phyloP scores from a whole-genome alignment of 1,140 invertebrate genomes.

The Sminthurides bifidus region DNA sequence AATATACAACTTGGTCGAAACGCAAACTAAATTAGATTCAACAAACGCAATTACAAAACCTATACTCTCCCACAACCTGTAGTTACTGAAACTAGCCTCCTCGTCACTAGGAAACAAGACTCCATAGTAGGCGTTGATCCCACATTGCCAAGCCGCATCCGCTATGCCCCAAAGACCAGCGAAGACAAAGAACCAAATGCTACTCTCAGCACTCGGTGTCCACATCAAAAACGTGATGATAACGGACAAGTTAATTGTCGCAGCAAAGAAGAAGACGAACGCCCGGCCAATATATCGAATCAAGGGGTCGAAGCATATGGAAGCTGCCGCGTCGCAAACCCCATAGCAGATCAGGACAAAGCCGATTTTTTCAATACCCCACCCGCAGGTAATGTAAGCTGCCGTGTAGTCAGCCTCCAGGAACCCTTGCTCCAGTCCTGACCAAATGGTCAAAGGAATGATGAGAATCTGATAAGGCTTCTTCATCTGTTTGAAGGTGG shows the following conservation, averaged over 20 bases:
- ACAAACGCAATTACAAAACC: constrained; percentile 62
- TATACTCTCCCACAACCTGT: constrained; percentile 82
- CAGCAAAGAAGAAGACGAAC: constrained; percentile 67
- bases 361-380: constrained; percentile 80
- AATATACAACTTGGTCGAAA: background rate
- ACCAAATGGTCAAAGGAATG: constrained; percentile 90
- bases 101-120: constrained; percentile 81
- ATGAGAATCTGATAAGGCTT: constrained; percentile 69
- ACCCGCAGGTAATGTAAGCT: constrained; percentile 59
- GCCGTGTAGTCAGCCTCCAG: constrained; percentile 1
- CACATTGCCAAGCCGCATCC: constrained; percentile 94
- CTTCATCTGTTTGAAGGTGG: constrained; percentile 80
- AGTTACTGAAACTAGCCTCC: constrained; percentile 92
- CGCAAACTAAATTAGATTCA: background rate
- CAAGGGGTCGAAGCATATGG: constrained; percentile 72
- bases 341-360: constrained; percentile 94
- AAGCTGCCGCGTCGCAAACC: constrained; percentile 69
- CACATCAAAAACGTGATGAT: constrained; percentile 54
- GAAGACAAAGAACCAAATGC: constrained; percentile 75
- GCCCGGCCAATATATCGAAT: constrained; percentile 84
- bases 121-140: constrained; percentile 76
- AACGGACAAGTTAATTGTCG: constrained; percentile 55
- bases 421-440: constrained; percentile 89
- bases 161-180: constrained; percentile 69
- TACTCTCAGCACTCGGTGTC: constrained; percentile 67